phyloP scores from a whole-genome alignment of 1,140 invertebrate species.

The Gerris buenoi region DNA sequence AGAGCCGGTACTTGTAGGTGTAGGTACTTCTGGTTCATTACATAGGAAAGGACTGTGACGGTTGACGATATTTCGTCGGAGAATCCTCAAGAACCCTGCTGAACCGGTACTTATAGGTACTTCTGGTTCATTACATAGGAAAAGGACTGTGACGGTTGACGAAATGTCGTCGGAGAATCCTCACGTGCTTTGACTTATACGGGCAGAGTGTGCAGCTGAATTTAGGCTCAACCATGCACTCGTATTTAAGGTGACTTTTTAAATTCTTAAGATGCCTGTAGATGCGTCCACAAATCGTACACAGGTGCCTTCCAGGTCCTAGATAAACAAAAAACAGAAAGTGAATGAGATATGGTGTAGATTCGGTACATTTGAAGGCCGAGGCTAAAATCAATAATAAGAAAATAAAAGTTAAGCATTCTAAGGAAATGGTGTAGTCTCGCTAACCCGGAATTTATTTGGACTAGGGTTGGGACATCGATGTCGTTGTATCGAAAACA shows the following conservation, averaged over 20 bases:
- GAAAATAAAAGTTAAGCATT: too few relatives aligned
- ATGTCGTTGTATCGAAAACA: too few relatives aligned
- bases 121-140: not conserved
- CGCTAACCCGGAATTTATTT: too few relatives aligned
- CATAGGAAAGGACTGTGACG: too few relatives aligned
- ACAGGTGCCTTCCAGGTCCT: not conserved
- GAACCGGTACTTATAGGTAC: too few relatives aligned
- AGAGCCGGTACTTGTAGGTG: too few relatives aligned
- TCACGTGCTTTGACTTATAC: constrained; percentile 37
- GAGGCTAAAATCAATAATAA: too few relatives aligned
- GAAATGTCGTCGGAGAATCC: constrained; percentile 28
- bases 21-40: too few relatives aligned
- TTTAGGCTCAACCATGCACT: constrained; percentile 40
- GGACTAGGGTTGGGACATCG: too few relatives aligned
- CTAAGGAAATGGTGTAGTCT: too few relatives aligned
- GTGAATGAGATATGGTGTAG: not conserved
- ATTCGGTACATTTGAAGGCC: not conserved
- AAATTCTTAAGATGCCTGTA: constrained; percentile 17
- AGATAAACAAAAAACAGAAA: not conserved
- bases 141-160: constrained; percentile 3
- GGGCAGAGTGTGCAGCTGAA: constrained; percentile 30
- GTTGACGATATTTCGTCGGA: too few relatives aligned
- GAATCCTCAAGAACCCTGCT: too few relatives aligned
- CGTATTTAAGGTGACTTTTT: constrained; percentile 30
- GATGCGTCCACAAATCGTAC: constrained; percentile 13